Percentiles rank a stretch among this genome's conserved stretches.
Evolutionary conservation across 2,797 vertebrate species (phyloP).

Genomic region (Pteropus rufus): DNA sequence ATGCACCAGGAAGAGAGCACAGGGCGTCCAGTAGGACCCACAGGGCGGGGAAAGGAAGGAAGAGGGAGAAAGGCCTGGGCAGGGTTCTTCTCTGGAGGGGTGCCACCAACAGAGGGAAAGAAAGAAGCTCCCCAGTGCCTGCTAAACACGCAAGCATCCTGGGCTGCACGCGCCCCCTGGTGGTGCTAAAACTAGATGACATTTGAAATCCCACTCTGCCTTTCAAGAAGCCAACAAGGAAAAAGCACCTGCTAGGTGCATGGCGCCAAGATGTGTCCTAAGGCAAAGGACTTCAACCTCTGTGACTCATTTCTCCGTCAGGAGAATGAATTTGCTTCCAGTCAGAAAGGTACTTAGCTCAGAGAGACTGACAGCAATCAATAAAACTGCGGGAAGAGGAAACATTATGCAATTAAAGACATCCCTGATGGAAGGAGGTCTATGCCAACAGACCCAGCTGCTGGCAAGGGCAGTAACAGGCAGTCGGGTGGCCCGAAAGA

Average conservation of each 20-base stretch:
- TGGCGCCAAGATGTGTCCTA: rapidly evolving
- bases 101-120: background rate
- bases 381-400: too few relatives aligned
- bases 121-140: background rate
- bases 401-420: background rate
- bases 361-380: too few relatives aligned
- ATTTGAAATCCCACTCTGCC: background rate
- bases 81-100: background rate
- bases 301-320: background rate
- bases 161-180: rapidly evolving
- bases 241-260: background rate
- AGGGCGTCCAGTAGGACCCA: rapidly evolving
- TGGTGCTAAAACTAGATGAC: background rate
- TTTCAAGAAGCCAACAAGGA: background rate
- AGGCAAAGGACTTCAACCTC: background rate
- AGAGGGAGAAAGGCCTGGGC: too few relatives aligned
- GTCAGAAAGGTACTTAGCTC: background rate
- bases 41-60: too few relatives aligned
- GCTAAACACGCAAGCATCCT: too few relatives aligned
- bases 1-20: rapidly evolving
- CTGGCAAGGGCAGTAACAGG: background rate
- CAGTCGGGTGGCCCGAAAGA: background rate
- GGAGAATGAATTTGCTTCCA: background rate
- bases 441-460: too few relatives aligned
- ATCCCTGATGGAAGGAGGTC: background rate